A percentile compares a stretch with the other conserved stretches of the same genome.
phyloP scores from a whole-genome alignment of 2,113 vertebrate genomes.

The Nannospalax galili region DNA sequence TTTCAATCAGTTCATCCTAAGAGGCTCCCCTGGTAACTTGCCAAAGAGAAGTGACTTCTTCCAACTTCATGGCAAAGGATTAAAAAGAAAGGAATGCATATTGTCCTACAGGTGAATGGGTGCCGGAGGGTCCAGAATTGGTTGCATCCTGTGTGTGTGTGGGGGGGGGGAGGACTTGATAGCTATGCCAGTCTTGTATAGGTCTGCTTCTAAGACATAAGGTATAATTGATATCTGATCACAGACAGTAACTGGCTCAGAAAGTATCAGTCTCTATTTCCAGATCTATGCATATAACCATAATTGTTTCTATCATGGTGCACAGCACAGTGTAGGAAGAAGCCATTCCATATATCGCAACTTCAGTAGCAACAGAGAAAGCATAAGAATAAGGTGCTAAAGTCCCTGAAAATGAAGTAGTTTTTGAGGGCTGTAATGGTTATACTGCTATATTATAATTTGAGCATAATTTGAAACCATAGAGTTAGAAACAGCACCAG shows the following conservation, averaged over 20 bases:
- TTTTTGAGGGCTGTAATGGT: background rate
- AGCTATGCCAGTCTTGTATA: background rate
- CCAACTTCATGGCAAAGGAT: background rate
- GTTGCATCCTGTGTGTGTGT: background rate
- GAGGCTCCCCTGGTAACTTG: background rate
- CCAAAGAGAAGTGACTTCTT: background rate
- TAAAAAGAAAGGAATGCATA: background rate
- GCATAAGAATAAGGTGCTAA: background rate
- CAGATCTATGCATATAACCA: background rate
- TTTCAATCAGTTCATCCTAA: background rate
- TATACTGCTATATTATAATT: background rate
- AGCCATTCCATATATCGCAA: background rate
- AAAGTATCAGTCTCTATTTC: background rate
- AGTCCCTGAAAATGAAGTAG: background rate
- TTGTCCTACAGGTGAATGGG: background rate
- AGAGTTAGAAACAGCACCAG: background rate
- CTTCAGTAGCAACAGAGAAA: background rate
- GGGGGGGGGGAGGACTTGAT: background rate
- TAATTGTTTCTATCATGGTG: background rate
- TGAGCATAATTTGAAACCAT: background rate
- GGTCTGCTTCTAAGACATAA: background rate
- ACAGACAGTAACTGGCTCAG: background rate
- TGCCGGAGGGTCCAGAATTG: background rate
- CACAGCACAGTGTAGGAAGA: background rate
- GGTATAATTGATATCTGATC: background rate